Evolutionary conservation across 2,888 invertebrate genomes (phyloP).

Genomic region (Ennomos quercinarius): DNA sequence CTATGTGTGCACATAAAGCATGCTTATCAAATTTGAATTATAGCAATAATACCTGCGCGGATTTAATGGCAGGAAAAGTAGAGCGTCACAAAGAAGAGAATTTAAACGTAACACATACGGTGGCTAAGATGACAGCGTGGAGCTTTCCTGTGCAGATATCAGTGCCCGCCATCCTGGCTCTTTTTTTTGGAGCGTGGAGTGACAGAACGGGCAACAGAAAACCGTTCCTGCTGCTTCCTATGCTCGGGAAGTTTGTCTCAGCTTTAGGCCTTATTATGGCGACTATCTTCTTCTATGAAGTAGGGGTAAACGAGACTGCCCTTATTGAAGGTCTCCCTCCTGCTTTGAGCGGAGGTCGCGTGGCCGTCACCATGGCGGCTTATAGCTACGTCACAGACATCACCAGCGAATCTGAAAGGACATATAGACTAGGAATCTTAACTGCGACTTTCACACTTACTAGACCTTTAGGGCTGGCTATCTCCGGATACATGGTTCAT

Average conservation of each 20-base stretch:
- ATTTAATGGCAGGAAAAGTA: constrained; percentile 77
- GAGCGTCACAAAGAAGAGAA: constrained; percentile 72
- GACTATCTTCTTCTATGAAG: constrained; percentile 84
- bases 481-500: constrained; percentile 83
- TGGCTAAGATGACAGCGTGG: constrained; percentile 86
- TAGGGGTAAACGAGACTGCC: constrained; percentile 83
- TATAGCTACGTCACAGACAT: constrained; percentile 87
- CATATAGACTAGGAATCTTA: constrained; percentile 86
- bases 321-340: constrained; percentile 85
- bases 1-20: constrained; percentile 85
- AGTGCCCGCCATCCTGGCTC: constrained; percentile 82
- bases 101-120: constrained; percentile 72
- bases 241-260: constrained; percentile 84
- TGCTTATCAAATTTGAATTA: constrained; percentile 84
- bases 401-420: constrained; percentile 85
- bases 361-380: constrained; percentile 86
- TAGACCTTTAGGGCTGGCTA: constrained; percentile 81
- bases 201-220: constrained; percentile 86
- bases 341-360: constrained; percentile 86
- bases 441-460: constrained; percentile 82
- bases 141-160: constrained; percentile 85
- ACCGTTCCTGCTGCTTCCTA: constrained; percentile 85
- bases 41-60: constrained; percentile 82
- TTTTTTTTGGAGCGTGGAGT: constrained; percentile 87
- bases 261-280: constrained; percentile 83